phyloP scores from a whole-genome alignment of 2,797 vertebrate species.

The Sternarchorhynchus goeldii region DNA sequence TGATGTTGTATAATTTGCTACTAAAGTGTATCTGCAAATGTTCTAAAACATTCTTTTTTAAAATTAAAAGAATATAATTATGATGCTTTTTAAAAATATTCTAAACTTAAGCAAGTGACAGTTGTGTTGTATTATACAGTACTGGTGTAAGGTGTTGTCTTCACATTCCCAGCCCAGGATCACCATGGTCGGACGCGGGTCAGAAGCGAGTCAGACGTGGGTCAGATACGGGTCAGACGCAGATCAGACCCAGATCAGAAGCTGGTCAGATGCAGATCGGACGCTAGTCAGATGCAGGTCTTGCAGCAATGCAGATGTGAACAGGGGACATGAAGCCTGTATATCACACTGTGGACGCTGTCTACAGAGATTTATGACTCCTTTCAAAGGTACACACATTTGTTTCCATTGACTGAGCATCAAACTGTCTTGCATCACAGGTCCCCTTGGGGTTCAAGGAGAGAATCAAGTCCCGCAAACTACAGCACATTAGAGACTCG shows the following conservation, averaged over 20 bases:
- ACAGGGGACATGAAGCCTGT: constrained; percentile 44
- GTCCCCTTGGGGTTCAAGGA: background rate
- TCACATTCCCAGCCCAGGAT: constrained; percentile 34
- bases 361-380: constrained; percentile 6
- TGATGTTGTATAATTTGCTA: too few relatives aligned
- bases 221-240: too few relatives aligned
- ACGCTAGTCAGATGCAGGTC: constrained; percentile 1
- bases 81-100: background rate
- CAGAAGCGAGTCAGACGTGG: background rate
- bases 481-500: background rate
- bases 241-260: too few relatives aligned
- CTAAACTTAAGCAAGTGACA: background rate
- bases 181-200: constrained; percentile 51
- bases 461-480: background rate
- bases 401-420: background rate
- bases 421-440: background rate
- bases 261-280: too few relatives aligned
- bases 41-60: background rate
- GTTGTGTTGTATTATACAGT: background rate
- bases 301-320: constrained; percentile 56
- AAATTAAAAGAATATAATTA: background rate
- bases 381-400: constrained; percentile 9
- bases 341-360: background rate
- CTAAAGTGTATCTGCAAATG: too few relatives aligned
- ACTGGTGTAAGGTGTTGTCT: background rate